Percentiles rank a stretch among this genome's conserved stretches.
Evolutionary conservation across 2,888 invertebrate genomes (phyloP).

Genomic region (Cephus pygmeus): DNA sequence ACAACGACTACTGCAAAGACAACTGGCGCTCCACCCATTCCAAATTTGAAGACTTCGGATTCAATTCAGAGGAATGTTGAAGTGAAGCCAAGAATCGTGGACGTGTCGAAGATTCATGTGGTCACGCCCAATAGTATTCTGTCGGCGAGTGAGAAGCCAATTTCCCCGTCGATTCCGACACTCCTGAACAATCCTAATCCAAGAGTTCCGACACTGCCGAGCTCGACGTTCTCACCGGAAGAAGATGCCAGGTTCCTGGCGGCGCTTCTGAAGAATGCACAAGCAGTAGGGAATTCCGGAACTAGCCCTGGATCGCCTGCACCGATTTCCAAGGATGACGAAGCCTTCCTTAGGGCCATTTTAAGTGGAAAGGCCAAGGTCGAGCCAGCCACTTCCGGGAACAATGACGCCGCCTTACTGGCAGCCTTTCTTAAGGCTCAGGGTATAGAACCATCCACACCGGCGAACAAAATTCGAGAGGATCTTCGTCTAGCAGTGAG

Average conservation of each 20-base stretch:
- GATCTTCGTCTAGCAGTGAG: conserved; percentile 72
- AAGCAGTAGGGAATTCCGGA: conserved; percentile 33
- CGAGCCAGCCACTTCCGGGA: conserved; percentile 66
- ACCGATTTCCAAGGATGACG: conserved; percentile 38
- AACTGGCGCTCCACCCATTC: not conserved
- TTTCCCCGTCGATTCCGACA: conserved; percentile 12
- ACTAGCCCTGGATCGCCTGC: not conserved
- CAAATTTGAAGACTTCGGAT: not conserved
- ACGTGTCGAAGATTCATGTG: conserved; percentile 34
- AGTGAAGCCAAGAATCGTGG: conserved; percentile 28
- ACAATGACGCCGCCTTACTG: conserved; percentile 76
- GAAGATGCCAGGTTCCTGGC: conserved; percentile 58
- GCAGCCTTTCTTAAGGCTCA: conserved; percentile 78
- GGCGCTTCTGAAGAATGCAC: conserved; percentile 46
- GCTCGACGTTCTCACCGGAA: conserved; percentile 52
- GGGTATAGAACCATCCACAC: conserved; percentile 79
- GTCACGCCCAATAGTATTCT: conserved; percentile 43
- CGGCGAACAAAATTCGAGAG: conserved; percentile 70
- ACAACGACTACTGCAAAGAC: conserved; percentile 27
- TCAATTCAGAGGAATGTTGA: conserved; percentile 13
- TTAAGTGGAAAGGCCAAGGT: conserved; percentile 45
- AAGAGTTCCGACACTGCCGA: conserved; percentile 27
- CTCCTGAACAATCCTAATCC: conserved; percentile 41
- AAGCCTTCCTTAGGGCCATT: conserved; percentile 52
- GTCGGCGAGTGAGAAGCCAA: conserved; percentile 37